Evolutionary conservation across 2,113 vertebrate species (phyloP), one percentile per base, ranked within the genome.

Genomic region (Takifugu bimaculatus): DNA sequence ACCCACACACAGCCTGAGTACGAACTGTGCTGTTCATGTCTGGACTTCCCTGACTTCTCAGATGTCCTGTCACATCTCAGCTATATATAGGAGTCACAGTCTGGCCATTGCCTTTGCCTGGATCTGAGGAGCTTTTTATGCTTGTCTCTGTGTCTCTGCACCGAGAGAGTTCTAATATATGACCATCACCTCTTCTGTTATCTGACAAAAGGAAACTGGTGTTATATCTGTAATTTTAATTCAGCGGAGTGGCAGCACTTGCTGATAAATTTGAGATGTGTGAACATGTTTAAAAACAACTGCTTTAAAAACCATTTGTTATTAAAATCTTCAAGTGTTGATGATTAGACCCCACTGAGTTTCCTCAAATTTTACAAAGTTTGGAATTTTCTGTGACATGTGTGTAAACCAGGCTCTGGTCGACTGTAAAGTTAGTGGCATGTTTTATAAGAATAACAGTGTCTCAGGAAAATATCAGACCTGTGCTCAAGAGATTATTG

Each of bases 11-110:
- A 42, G n/a, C 45, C 29, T 65, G 47, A 63, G 49, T 57, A 53
- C 52, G 64, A 54, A 63, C 59, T 72, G 43, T 63, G 74, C 59
- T 20, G 55, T 77, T 84, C 71, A 42, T 70, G 80, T 80, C 83
- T 82, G 79, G 79, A 84, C 81, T 72, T 79, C 72, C 78, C 61
- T 65, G 65, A 78, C 74, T 63, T 81, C 65, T 84, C 74, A 75
- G 80, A 84, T 80, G 81, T 88, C 81, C 77, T 86, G 81, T 80
- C 74, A 85, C 77, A 75, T 81, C 67, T 72, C 63, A 25, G 77
- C 75, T 88, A 87, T 86, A 85, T 79, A 74, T 85, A 88, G 84
- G 58, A 65, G 6, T 43, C 54, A 50, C 70, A 57, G 70, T 73
- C 70, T 69, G 67, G 50, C 52, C 45, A n/a, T 47, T 59, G 57